Base-by-base conservation (phyloP, 2,888 invertebrate genomes). In the Suillia variegata region DNA sequence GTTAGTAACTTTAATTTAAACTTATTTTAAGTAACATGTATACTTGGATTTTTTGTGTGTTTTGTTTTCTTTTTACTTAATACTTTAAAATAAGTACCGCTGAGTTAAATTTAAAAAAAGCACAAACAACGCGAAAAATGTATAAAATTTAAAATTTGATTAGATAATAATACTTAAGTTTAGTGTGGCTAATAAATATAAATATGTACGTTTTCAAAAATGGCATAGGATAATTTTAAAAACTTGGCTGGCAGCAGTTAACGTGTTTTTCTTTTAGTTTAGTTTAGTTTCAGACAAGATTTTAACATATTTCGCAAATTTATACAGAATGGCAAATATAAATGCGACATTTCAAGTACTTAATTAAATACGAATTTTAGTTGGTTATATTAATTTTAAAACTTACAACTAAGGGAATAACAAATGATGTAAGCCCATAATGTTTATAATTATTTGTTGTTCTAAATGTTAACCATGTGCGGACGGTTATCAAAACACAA, bases 11-110 rank as follows among this genome's bases (percentile, higher is more conserved):
- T 13, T 21, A 5, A 13, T 49, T 26, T 26, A 26, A 26, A 26
- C 26, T 26, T 26, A 26, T 26, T 49, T 49, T 21, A 22, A 18
- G 13, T 49, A 49, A 49, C 49, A 50, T 59, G 21, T 15, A 56
- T 56, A 42, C 38, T 56, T 51, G 33, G n/a, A 49, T 8, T 24
- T 22, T 47, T n/a, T n/a, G n/a, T n/a, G n/a, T n/a, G n/a, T n/a
- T n/a, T n/a, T n/a, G n/a, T n/a, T n/a, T n/a, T n/a, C n/a, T n/a
- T n/a, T n/a, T 10, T 55, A 17, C 18, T 48, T 50, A 56, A 51
- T 51, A 51, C 51, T 51, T 51, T 31, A 51, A 18, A 51, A 51
- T 51, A 51, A 51, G 51, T 51, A 51, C 51, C 24, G 15, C 13
- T 2, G 12, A 13, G 10, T 26, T 10, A 26, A 6, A 6, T 26